phyloP scores from a whole-genome alignment of 2,113 vertebrate genomes.

The Oophaga pumilio region DNA sequence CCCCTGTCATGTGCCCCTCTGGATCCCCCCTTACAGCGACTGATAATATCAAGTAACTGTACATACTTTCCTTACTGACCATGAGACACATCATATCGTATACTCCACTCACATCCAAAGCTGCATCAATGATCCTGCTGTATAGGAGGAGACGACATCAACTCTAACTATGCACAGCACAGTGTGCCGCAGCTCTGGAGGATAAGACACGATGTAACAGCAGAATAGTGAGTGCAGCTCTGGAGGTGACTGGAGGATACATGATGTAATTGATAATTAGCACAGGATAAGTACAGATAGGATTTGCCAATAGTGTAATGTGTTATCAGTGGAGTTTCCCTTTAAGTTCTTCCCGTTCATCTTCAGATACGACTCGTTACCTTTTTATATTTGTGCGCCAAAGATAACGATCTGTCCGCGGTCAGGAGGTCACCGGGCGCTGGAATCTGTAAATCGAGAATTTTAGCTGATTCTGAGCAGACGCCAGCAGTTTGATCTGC shows the following conservation, averaged over 20 bases:
- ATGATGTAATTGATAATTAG: no score
- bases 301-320: no score
- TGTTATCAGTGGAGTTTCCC: neutral
- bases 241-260: no score
- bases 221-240: no score
- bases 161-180: no score
- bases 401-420: constrained; percentile 73
- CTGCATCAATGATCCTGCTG: neutral
- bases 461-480: constrained; percentile 68
- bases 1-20: neutral
- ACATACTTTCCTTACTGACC: neutral
- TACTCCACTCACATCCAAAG: neutral
- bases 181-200: no score
- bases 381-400: constrained; percentile 74
- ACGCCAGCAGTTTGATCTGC: constrained; percentile 59
- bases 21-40: neutral
- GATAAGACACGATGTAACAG: no score
- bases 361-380: constrained; percentile 78
- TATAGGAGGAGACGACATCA: no score
- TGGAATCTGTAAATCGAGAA: constrained; percentile 66
- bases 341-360: constrained; percentile 66
- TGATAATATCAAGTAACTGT: neutral
- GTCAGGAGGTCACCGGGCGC: constrained; percentile 61
- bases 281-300: no score
- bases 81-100: neutral